Percentiles rank a stretch among this genome's conserved stretches.
These are phyloP conservation scores for Eristalis pertinax DNA, from an alignment of 2,888 invertebrate genomes.

Conservation along the genomic window DNA sequence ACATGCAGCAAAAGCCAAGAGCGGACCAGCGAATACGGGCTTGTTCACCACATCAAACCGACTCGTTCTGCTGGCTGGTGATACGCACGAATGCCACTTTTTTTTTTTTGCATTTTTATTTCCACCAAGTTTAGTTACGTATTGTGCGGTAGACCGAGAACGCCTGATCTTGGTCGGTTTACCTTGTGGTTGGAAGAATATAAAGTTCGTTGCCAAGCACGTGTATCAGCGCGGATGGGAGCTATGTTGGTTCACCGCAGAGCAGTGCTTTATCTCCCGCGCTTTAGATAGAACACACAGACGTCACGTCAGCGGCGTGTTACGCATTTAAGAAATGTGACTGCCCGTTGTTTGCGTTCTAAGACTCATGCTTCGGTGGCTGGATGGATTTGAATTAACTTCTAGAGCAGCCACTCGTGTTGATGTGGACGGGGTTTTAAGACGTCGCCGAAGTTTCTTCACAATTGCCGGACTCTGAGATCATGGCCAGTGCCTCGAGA, in stretches of 20 bases:
- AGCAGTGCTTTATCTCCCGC: too few species aligned
- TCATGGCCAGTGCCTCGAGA: too few species aligned
- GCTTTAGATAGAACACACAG: too few species aligned
- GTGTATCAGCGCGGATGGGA: not conserved
- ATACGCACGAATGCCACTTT: not conserved
- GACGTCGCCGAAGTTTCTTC: too few species aligned
- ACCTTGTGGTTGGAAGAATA: constrained; percentile 4
- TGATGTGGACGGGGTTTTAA: too few species aligned
- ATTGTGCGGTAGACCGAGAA: not conserved
- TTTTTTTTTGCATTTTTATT: not conserved
- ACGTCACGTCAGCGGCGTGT: too few species aligned
- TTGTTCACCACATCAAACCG: not conserved
- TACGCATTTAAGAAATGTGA: too few species aligned
- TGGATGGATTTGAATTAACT: too few species aligned
- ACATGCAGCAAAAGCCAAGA: not conserved
- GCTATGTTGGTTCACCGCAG: not conserved
- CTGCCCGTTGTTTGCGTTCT: too few species aligned
- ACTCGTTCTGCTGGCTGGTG: not conserved
- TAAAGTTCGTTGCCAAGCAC: constrained; percentile 4
- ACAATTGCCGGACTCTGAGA: too few species aligned
- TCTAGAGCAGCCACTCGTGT: too few species aligned
- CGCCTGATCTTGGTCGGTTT: not conserved
- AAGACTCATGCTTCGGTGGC: too few species aligned
- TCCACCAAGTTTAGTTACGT: not conserved
- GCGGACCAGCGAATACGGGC: not conserved